Evolutionary conservation across 2,113 vertebrate genomes (phyloP).

Genomic region (Gasterosteus nipponicus): DNA sequence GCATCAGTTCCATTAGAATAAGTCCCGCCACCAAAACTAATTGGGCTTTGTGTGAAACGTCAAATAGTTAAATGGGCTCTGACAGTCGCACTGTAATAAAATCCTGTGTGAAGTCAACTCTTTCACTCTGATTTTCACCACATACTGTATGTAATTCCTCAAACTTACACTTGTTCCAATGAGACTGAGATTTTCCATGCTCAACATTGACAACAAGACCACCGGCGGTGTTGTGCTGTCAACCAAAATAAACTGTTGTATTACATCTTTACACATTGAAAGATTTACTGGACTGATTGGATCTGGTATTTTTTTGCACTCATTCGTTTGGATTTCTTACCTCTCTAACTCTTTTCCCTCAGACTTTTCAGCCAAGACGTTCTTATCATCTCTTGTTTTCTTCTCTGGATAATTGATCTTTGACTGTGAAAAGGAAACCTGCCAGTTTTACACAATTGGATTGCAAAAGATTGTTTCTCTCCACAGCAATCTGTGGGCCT

Average conservation of each 20-base stretch:
- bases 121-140: conserved; percentile 12
- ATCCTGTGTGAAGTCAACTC: conserved; percentile 15
- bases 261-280: neutral
- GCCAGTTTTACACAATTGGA: conserved; percentile 76
- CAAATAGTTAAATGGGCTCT: conserved; percentile 61
- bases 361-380: conserved; percentile 6
- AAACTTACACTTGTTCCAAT: neutral
- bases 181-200: neutral
- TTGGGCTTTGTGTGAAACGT: conserved; percentile 73
- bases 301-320: neutral
- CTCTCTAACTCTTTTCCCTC: neutral
- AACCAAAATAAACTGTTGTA: neutral
- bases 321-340: conserved; percentile 21
- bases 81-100: conserved; percentile 63
- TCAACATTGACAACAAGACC: neutral
- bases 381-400: conserved; percentile 57
- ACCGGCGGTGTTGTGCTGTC: neutral
- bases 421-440: conserved; percentile 60
- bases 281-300: neutral
- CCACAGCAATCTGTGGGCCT: conserved; percentile 65
- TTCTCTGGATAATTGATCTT: conserved; percentile 62
- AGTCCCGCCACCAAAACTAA: conserved; percentile 76
- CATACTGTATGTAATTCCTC: neutral
- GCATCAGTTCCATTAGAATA: conserved; percentile 70
- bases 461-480: conserved; percentile 71